Base-by-base conservation (phyloP, 2,797 vertebrate species). In the Knipowitschia caucasica region DNA sequence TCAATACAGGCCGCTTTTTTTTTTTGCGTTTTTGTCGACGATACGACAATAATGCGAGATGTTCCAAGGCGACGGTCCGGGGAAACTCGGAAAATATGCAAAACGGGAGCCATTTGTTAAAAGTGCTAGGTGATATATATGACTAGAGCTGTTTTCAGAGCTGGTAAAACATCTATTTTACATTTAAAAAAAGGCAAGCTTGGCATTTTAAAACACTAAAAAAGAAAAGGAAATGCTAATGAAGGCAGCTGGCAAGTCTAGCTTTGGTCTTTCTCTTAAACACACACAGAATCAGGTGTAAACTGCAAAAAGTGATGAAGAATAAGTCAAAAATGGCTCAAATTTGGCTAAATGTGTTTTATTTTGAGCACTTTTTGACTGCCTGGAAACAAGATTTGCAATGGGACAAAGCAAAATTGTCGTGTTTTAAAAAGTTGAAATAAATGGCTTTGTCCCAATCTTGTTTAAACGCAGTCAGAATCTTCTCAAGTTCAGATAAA, bases 131-230 rank as follows among this genome's bases (percentile, higher is more conserved):
- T 49, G 29, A 49, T 34, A 23, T 7, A 30, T 34, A 34, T n/a
- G 29, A 23, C 29, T 49, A 4, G 11, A n/a, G 46, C 12, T 21
- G 46, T 18, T 8, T 49, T 33, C 2, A n/a, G 12, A 49, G 11
- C 5, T 29, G 42, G 7, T 26, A 27, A 17, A 26, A 27, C 14
- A 43, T 14, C 23, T 17, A 47, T 31, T 47, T 47, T 18, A 47
- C 10, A 20, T 49, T 33, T n/a, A 1, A 47, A 47, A n/a, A 31
- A 46, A 63, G n/a, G 30, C 34, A 34, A 34, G 53, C 3, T 14
- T 12, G 36, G 26, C 9, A 47, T 45, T n/a, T 51, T 29, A 42
- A 57, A 49, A 73, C 60, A 25, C 17, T 58, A 36, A 40, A 36
- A 40, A 4, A 43, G 30, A 18, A 47, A 9, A 20, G 27, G 8